phyloP scores from a whole-genome alignment of 2,888 invertebrate genomes.

The Drosophila prostipennis region DNA sequence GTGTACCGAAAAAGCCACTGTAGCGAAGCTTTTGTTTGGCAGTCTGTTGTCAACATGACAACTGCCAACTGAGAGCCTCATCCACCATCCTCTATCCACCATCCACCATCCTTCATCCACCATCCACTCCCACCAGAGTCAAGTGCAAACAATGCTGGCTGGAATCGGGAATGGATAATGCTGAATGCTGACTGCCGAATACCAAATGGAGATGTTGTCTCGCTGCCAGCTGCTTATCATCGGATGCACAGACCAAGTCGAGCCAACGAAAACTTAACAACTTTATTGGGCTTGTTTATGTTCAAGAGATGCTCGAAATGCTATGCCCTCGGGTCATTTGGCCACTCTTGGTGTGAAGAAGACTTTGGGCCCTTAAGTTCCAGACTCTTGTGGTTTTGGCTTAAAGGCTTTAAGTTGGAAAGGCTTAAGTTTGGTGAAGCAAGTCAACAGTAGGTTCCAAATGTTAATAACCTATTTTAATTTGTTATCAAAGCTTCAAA shows the following conservation, averaged over 20 bases:
- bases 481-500: no score
- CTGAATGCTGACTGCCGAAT: not conserved
- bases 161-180: not conserved
- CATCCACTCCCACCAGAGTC: constrained; percentile 21
- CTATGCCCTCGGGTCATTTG: constrained; percentile 25
- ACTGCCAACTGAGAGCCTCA: constrained; percentile 23
- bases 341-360: constrained; percentile 3
- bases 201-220: not conserved
- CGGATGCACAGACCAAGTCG: constrained; percentile 6
- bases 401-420: not conserved
- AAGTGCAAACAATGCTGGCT: constrained; percentile 32
- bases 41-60: constrained; percentile 32
- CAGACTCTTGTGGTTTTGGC: not conserved
- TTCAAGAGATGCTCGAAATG: constrained; percentile 23
- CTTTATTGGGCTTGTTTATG: constrained; percentile 38
- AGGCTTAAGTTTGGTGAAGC: not conserved
- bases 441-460: no score
- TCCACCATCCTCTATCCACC: not conserved
- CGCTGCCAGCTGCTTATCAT: constrained; percentile 28
- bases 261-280: constrained; percentile 10
- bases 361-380: constrained; percentile 3
- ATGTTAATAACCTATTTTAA: no score
- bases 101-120: not conserved
- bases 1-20: not conserved
- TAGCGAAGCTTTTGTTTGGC: constrained; percentile 28